These are phyloP conservation scores for Protobothrops flavoviridis DNA, from an alignment of 2,113 vertebrate species.

Conservation along the genomic window DNA sequence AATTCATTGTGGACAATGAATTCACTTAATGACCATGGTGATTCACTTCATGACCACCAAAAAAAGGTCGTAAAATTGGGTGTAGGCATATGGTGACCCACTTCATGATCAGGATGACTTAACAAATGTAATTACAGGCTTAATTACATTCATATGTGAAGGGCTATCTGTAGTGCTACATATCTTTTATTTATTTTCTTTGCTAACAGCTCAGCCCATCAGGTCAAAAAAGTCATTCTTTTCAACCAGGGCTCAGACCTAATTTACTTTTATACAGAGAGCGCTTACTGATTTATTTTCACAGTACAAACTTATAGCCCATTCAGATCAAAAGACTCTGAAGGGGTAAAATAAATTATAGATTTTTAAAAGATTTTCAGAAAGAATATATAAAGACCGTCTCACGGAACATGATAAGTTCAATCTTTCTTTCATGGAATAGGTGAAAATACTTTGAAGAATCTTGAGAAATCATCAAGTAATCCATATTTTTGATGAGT, in stretches of 20 bases:
- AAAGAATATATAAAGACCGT: background rate
- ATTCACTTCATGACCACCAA: background rate
- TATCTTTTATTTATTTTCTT: background rate
- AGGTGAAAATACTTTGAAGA: background rate
- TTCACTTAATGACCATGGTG: background rate
- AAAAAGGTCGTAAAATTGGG: background rate
- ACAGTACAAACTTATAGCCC: background rate
- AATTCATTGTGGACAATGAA: background rate
- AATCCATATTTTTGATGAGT: background rate
- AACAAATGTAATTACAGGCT: background rate
- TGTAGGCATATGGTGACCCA: background rate
- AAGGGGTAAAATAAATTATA: background rate
- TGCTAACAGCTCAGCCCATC: background rate
- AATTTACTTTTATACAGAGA: background rate
- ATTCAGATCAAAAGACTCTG: background rate
- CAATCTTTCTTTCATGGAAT: background rate
- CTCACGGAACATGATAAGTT: background rate
- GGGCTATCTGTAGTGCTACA: background rate
- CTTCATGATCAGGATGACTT: background rate
- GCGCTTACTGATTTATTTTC: background rate
- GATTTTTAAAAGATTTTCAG: background rate
- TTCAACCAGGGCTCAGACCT: background rate
- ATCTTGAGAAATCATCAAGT: background rate
- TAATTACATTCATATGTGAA: background rate
- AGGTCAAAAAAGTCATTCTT: background rate